Percentiles rank a stretch among this genome's conserved stretches.
Conservation (phyloP, 1,140 invertebrate genomes). For the Lepidurus couesii region DNA sequence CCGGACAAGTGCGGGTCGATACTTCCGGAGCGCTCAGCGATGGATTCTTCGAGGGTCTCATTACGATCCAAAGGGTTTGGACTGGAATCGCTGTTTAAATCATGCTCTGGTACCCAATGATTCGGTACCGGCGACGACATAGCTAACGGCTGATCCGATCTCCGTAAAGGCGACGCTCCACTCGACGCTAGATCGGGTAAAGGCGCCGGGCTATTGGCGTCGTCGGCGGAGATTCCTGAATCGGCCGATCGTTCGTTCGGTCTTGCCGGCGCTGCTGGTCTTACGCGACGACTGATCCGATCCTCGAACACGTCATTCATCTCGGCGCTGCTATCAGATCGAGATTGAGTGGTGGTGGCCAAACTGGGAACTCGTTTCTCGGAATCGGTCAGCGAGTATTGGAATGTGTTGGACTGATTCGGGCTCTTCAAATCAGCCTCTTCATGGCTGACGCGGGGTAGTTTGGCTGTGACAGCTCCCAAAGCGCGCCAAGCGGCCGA, state of each 20-base stretch:
- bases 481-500: slow-evolving; percentile 72
- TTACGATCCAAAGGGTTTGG: background rate
- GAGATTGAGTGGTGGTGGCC: slow-evolving; percentile 37
- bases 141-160: slow-evolving; percentile 38
- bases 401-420: slow-evolving; percentile 29
- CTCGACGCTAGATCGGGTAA: slow-evolving; percentile 38
- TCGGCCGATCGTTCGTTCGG: slow-evolving; percentile 63
- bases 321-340: slow-evolving; percentile 42
- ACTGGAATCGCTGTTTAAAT: slow-evolving; percentile 56
- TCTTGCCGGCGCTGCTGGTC: slow-evolving; percentile 48
- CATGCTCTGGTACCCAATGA: slow-evolving; percentile 73
- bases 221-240: slow-evolving; percentile 66
- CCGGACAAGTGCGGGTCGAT: slow-evolving; percentile 30
- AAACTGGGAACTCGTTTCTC: slow-evolving; percentile 33
- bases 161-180: slow-evolving; percentile 22
- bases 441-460: background rate
- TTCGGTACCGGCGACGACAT: slow-evolving; percentile 40
- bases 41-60: slow-evolving; percentile 30
- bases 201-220: slow-evolving; percentile 51
- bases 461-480: slow-evolving; percentile 24
- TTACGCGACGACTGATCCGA: slow-evolving; percentile 46
- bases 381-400: slow-evolving; percentile 31
- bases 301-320: slow-evolving; percentile 47
- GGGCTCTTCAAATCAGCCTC: background rate
- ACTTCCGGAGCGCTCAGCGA: slow-evolving; percentile 3